phyloP scores from a whole-genome alignment of 1,140 invertebrate species.

The Neotoxoptera formosana region DNA sequence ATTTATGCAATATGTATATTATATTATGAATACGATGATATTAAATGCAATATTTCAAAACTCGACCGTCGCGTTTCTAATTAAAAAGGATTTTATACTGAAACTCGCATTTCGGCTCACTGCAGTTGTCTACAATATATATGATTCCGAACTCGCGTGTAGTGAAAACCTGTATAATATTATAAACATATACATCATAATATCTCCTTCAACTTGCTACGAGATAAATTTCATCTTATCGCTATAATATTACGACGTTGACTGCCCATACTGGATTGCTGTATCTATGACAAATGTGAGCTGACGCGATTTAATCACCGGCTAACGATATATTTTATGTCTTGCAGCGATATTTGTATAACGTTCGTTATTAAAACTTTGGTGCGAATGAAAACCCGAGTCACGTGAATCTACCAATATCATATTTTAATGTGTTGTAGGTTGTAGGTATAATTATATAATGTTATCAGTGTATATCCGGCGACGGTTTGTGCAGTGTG shows the following conservation, averaged over 20 bases:
- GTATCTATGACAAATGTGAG: neutral
- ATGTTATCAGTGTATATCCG: neutral
- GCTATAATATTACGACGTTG: neutral
- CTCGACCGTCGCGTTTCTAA: neutral
- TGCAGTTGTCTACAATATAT: neutral
- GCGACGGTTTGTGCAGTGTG: neutral
- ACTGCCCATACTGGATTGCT: neutral
- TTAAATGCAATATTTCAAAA: neutral
- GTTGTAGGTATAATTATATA: too few relatives aligned
- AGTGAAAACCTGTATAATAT: neutral
- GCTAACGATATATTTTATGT: neutral
- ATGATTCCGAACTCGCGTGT: neutral
- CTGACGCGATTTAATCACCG: neutral
- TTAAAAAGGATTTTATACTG: neutral
- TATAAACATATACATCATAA: neutral
- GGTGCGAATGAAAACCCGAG: neutral
- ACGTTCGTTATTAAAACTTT: neutral
- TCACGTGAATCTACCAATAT: neutral
- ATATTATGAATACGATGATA: neutral
- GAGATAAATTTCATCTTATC: neutral
- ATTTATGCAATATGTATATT: neutral
- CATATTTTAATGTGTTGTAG: too few relatives aligned
- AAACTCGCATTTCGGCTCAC: neutral
- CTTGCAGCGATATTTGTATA: neutral
- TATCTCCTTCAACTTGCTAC: neutral